Evolutionary conservation across 1,140 invertebrate species (phyloP).

Genomic region (Mercenaria mercenaria): DNA sequence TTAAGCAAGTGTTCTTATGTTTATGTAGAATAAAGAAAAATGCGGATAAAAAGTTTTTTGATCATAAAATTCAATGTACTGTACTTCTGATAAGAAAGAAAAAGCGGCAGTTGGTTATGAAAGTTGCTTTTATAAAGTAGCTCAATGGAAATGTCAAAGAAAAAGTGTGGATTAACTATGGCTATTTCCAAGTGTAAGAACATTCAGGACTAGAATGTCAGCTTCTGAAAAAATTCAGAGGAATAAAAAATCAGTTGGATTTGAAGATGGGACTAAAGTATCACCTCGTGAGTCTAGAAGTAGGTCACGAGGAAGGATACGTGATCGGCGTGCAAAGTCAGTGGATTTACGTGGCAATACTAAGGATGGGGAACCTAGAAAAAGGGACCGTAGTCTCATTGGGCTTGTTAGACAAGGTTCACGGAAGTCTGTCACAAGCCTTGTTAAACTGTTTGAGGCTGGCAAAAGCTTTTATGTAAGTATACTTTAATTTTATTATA

Average conservation of each 20-base stretch:
- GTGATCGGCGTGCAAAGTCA: conserved; percentile 53
- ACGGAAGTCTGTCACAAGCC: conserved; percentile 65
- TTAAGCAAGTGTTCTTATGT: background rate
- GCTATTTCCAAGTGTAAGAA: too few species aligned
- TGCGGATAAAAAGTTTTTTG: background rate
- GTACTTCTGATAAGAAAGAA: too few species aligned
- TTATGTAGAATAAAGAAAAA: background rate
- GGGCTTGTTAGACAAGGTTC: conserved; percentile 65
- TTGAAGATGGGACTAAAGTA: conserved; percentile 60
- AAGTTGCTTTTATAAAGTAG: too few species aligned
- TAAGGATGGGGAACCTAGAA: conserved; percentile 55
- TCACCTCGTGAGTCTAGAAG: conserved; percentile 58
- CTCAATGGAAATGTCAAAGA: too few species aligned
- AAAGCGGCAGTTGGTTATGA: too few species aligned
- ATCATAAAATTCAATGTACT: too few species aligned
- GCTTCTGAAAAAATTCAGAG: conserved; percentile 60
- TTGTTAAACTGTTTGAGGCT: conserved; percentile 68
- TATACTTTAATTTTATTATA: background rate
- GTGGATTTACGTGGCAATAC: conserved; percentile 43
- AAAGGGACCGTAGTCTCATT: conserved; percentile 64
- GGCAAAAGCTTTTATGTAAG: conserved; percentile 62
- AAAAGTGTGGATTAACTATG: too few species aligned
- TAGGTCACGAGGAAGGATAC: conserved; percentile 33
- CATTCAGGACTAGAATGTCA: conserved; percentile 25
- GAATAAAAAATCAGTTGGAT: conserved; percentile 66